phyloP scores from a whole-genome alignment of 1,140 invertebrate species.

The Dufourea novaeangliae region DNA sequence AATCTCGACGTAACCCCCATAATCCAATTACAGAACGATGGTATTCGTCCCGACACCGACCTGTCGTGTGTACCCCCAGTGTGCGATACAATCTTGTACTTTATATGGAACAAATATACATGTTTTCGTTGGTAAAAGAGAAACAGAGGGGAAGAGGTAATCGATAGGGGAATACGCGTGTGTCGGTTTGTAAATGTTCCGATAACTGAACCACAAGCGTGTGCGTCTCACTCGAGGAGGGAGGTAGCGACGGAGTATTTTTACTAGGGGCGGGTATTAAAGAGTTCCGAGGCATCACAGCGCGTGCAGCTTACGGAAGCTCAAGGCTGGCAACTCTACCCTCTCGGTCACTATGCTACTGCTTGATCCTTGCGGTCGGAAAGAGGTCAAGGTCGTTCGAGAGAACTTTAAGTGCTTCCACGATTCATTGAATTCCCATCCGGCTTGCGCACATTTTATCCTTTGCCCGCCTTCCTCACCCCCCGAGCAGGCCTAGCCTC shows the following conservation, averaged over 20 bases:
- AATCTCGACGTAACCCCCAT: neutral
- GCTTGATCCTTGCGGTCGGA: slow-evolving; percentile 43
- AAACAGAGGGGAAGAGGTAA: slow-evolving; percentile 12
- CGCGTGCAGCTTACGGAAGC: slow-evolving; percentile 44
- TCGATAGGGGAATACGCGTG: slow-evolving; percentile 37
- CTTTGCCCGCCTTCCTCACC: neutral
- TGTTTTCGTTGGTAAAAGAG: slow-evolving; percentile 1
- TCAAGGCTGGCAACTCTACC: slow-evolving; percentile 48
- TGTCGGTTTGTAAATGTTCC: slow-evolving; percentile 17
- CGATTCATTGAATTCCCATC: slow-evolving; percentile 46
- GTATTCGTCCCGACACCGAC: neutral
- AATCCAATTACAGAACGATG: too few relatives aligned
- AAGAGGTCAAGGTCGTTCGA: slow-evolving; percentile 65
- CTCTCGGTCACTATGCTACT: slow-evolving; percentile 40
- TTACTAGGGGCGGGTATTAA: slow-evolving; percentile 38
- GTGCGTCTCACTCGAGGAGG: too few relatives aligned
- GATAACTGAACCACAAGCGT: slow-evolving; percentile 18
- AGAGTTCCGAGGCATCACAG: slow-evolving; percentile 36
- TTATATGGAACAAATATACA: slow-evolving; percentile 5
- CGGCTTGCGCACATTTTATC: neutral
- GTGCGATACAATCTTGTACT: neutral
- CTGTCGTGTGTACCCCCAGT: neutral
- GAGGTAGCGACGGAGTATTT: slow-evolving; percentile 40
- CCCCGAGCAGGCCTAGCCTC: neutral
- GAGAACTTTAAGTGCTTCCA: slow-evolving; percentile 68